These are phyloP conservation scores for Heliconius melpomene DNA, from an alignment of 1,140 invertebrate species.

Conservation along the genomic window DNA sequence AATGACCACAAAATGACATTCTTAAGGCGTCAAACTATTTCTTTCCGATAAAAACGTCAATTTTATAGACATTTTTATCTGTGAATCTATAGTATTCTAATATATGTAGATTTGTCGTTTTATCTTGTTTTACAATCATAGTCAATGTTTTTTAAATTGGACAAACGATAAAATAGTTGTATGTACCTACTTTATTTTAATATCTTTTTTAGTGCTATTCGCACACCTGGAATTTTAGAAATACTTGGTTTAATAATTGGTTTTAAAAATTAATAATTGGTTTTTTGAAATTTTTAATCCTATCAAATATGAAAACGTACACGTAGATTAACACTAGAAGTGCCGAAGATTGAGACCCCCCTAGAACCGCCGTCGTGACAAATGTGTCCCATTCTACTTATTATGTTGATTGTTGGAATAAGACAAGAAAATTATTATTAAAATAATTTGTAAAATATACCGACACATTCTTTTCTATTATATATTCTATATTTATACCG, in stretches of 20 bases:
- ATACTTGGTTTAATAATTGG: neutral
- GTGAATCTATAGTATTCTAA: neutral
- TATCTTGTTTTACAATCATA: neutral
- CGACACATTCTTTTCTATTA: too few relatives aligned
- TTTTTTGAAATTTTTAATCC: too few relatives aligned
- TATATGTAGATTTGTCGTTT: neutral
- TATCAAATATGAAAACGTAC: neutral
- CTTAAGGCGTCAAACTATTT: constrained; percentile 14
- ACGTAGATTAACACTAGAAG: too few relatives aligned
- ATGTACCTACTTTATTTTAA: neutral
- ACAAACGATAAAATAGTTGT: neutral
- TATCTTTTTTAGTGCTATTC: too few relatives aligned
- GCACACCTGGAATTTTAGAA: neutral
- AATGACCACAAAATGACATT: constrained; percentile 22
- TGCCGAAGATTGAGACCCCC: too few relatives aligned
- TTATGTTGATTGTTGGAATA: too few relatives aligned
- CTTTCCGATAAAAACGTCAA: constrained; percentile 9
- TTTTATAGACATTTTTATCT: constrained; percentile 5
- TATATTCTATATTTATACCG: too few relatives aligned
- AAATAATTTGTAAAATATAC: too few relatives aligned
- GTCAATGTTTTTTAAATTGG: neutral
- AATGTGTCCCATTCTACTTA: too few relatives aligned
- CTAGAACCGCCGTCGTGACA: too few relatives aligned
- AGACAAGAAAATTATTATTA: too few relatives aligned
- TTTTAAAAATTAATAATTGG: too few relatives aligned